A percentile compares a stretch with the other conserved stretches of the same genome.
phyloP scores from a whole-genome alignment of 2,113 vertebrate genomes.

The Athene cunicularia region DNA sequence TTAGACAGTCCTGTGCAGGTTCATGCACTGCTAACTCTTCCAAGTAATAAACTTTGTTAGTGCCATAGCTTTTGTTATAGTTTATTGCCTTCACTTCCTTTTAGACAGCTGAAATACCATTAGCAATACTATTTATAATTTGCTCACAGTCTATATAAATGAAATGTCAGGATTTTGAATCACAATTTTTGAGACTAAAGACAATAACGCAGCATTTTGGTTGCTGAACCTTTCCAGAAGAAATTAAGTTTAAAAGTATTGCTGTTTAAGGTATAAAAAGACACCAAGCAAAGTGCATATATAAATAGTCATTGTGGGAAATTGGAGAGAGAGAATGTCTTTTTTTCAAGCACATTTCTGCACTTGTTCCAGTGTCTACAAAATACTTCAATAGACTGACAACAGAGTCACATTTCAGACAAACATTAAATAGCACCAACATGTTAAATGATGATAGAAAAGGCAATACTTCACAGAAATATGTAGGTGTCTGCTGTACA shows the following conservation, averaged over 20 bases:
- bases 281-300: neutral
- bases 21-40: neutral
- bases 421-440: conserved; percentile 38
- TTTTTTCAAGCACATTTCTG: neutral
- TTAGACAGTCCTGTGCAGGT: neutral
- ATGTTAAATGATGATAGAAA: conserved; percentile 41
- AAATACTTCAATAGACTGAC: conserved; percentile 17
- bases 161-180: neutral
- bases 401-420: conserved; percentile 27
- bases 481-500: conserved; percentile 49
- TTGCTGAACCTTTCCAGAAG: neutral
- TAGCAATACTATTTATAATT: neutral
- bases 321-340: neutral
- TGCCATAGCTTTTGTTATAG: neutral
- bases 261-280: neutral
- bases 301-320: neutral
- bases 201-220: neutral
- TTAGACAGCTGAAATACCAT: neutral
- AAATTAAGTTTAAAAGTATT: neutral
- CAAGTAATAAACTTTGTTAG: neutral
- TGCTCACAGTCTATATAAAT: neutral
- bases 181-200: neutral
- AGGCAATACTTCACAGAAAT: conserved; percentile 54
- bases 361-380: neutral
- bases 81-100: neutral